Percentiles rank a stretch among this genome's conserved stretches.
Conservation (phyloP, 2,888 invertebrate genomes). For the Caenorhabditis uteleia region DNA sequence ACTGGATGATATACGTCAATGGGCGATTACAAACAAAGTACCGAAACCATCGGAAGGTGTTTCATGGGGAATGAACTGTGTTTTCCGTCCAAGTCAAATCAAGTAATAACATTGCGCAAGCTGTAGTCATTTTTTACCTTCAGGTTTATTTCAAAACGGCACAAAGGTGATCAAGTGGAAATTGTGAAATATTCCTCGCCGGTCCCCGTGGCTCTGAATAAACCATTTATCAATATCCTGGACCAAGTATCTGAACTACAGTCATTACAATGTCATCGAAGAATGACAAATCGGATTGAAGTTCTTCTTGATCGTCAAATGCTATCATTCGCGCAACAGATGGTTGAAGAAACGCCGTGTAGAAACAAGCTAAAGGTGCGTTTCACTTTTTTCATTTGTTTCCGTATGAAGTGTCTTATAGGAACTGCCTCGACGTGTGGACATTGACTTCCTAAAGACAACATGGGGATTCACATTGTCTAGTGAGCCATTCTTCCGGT, state of each 20-base stretch:
- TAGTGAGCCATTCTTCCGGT: conserved; percentile 61
- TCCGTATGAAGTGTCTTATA: background rate
- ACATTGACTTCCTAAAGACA: conserved; percentile 30
- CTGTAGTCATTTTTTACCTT: too few relatives aligned
- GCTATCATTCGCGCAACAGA: conserved; percentile 46
- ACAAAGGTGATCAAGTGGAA: conserved; percentile 49
- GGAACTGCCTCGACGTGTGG: conserved; percentile 44
- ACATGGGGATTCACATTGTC: conserved; percentile 39
- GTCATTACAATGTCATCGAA: conserved; percentile 46
- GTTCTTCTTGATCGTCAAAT: conserved; percentile 62
- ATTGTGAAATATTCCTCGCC: conserved; percentile 66
- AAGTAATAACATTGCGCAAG: conserved; percentile 13
- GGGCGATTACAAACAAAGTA: conserved; percentile 18
- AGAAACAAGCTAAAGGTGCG: conserved; percentile 46
- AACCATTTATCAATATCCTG: conserved; percentile 70
- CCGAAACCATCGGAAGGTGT: conserved; percentile 9
- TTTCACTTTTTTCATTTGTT: too few relatives aligned
- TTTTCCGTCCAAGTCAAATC: conserved; percentile 42
- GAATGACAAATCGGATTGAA: conserved; percentile 60
- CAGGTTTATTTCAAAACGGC: conserved; percentile 39
- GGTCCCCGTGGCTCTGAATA: conserved; percentile 66
- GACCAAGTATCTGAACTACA: conserved; percentile 67
- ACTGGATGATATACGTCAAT: conserved; percentile 50
- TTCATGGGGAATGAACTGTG: conserved; percentile 35
- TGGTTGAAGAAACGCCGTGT: conserved; percentile 57